Percentiles rank a stretch among this genome's conserved stretches.
These are phyloP conservation scores for Cydia strobilella DNA, from an alignment of 1,140 invertebrate genomes.

Conservation along the genomic window DNA sequence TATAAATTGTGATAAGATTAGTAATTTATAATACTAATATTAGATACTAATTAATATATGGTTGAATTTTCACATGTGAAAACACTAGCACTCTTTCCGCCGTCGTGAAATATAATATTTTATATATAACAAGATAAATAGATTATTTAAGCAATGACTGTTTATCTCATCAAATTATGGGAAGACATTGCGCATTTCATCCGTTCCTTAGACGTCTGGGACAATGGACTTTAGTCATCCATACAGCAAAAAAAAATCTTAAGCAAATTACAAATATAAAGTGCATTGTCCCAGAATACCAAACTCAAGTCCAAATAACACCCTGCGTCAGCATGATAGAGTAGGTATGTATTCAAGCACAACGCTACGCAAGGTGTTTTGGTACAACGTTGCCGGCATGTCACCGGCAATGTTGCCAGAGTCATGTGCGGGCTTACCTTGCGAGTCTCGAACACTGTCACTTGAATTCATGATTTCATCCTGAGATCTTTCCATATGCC, in stretches of 20 bases:
- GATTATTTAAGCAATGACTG: constrained; percentile 76
- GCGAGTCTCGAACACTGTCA: constrained; percentile 76
- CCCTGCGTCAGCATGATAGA: constrained; percentile 48
- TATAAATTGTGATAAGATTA: constrained; percentile 71
- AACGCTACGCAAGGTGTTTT: constrained; percentile 61
- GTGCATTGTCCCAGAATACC: constrained; percentile 67
- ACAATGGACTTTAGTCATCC: constrained; percentile 58
- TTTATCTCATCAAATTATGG: constrained; percentile 75
- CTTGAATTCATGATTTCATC: constrained; percentile 76
- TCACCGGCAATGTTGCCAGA: constrained; percentile 41
- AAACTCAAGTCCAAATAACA: constrained; percentile 65
- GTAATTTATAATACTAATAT: constrained; percentile 76
- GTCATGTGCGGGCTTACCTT: constrained; percentile 71
- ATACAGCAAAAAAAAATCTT: constrained; percentile 7
- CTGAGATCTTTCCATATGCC: constrained; percentile 80
- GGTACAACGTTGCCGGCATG: constrained; percentile 38
- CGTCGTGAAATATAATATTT: constrained; percentile 72
- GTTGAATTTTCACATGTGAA: constrained; percentile 79
- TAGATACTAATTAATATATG: constrained; percentile 72
- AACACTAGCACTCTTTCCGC: constrained; percentile 78
- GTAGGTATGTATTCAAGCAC: constrained; percentile 23
- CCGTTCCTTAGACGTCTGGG: constrained; percentile 74
- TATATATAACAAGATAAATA: constrained; percentile 73
- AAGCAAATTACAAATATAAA: constrained; percentile 42
- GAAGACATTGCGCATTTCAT: constrained; percentile 80